Evolutionary conservation across 2,888 invertebrate species (phyloP).

Genomic region (Epinotia ramella): DNA sequence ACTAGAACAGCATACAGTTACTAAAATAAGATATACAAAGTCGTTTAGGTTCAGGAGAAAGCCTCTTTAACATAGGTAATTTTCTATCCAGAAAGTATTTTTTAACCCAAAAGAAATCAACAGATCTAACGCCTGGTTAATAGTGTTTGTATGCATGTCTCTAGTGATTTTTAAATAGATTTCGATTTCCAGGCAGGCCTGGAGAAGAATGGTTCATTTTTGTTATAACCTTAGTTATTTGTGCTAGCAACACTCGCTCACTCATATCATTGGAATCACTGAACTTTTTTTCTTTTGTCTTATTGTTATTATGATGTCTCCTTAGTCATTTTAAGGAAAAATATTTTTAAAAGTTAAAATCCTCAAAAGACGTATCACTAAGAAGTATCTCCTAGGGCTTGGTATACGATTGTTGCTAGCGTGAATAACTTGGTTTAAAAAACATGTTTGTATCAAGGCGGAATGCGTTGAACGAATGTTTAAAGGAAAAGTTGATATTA

Average conservation of each 20-base stretch:
- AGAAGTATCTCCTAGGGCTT: neutral
- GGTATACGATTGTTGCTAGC: neutral
- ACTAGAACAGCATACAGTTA: neutral
- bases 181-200: conserved; percentile 22
- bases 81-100: no score
- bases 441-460: conserved; percentile 9
- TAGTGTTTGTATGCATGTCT: neutral
- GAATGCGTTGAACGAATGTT: conserved; percentile 31
- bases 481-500: conserved; percentile 39
- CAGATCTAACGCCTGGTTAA: no score
- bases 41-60: no score
- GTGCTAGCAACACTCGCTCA: conserved; percentile 4
- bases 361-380: neutral
- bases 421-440: neutral
- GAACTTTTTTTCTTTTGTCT: no score
- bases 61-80: no score
- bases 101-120: no score
- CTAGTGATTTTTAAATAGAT: neutral
- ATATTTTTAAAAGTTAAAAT: neutral
- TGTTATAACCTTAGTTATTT: conserved; percentile 13
- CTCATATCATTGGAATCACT: neutral
- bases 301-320: neutral
- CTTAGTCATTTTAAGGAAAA: neutral
- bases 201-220: neutral
- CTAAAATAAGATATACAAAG: no score